phyloP scores from a whole-genome alignment of 2,797 vertebrate species.

The Nasua narica region DNA sequence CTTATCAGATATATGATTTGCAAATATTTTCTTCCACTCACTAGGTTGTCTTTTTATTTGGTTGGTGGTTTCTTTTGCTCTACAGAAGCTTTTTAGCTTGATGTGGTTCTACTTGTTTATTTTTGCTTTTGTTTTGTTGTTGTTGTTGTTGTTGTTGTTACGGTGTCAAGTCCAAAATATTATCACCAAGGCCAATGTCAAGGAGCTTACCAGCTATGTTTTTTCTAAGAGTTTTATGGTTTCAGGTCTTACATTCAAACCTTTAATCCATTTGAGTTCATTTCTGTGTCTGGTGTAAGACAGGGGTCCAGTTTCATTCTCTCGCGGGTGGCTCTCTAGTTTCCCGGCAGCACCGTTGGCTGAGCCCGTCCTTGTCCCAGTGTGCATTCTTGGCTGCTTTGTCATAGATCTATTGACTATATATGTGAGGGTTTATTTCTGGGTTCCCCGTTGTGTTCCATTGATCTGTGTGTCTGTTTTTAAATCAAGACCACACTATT shows the following conservation, averaged over 20 bases:
- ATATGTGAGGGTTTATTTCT: background rate
- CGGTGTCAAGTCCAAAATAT: background rate
- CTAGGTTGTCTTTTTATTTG: background rate
- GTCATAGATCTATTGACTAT: background rate
- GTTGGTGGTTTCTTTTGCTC: background rate
- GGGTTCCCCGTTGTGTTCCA: background rate
- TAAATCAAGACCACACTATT: background rate
- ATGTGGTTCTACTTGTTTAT: background rate
- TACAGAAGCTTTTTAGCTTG: background rate
- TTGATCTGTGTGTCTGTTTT: background rate
- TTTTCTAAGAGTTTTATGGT: background rate
- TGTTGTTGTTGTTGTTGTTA: background rate
- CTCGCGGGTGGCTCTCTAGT: background rate
- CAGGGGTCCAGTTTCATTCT: background rate
- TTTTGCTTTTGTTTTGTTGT: background rate
- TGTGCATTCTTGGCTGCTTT: background rate
- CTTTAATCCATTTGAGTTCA: background rate
- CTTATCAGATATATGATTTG: background rate
- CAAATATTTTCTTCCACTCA: background rate
- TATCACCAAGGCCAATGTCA: background rate
- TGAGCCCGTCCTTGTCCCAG: background rate
- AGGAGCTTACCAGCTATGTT: background rate
- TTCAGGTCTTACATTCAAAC: background rate
- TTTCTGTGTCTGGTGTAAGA: background rate
- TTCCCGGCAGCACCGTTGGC: background rate